Evolutionary conservation across 2,888 invertebrate species (phyloP), one percentile per base, ranked within the genome.

Genomic region (Chrysomela aeneicollis): DNA sequence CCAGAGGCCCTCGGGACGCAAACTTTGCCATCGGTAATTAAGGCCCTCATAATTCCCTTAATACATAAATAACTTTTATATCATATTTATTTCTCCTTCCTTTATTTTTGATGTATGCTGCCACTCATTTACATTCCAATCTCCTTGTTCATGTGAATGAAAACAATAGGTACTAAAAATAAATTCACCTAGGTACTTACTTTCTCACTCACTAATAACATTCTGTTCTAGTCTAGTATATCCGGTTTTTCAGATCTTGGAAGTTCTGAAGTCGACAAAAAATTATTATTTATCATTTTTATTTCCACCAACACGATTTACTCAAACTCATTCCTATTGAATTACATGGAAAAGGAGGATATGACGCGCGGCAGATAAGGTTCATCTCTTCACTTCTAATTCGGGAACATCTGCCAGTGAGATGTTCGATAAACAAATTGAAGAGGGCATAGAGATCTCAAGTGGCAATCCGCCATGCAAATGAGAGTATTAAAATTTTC

Each of bases 381-480:
- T 55, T 55, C 55, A 42, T 55, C 55, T 26, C 55, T 42, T 26
- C 42, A 2, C 42, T 22, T 42, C 37, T 55, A 55, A 55, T 55
- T 55, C 12, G n/a, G 22, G 55, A 42, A 55, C 55, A 42, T 55
- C 42, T 55, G 55, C 42, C 22, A 21, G 15, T 37, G 55, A 21
- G 55, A 55, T 55, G 42, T 55, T 55, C 55, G 37, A 55, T 55
- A 55, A 60, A 50, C 37, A 50, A 60, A 60, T 32, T 60, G 55
- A 55, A 55, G 37, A 35, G 37, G 42, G 55, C 22, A 17, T 15
- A 18, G 42, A 26, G 21, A 21, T 55, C 17, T 55, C 37, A 2
- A 42, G 55, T 42, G 42, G 55, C 55, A 55, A 55, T 55, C 42
- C 37, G 42, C 55, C 55, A 55, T 55, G 55, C 42, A 55, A 55